Evolutionary conservation across 2,113 vertebrate genomes (phyloP).

Genomic region (Arenaria interpres): DNA sequence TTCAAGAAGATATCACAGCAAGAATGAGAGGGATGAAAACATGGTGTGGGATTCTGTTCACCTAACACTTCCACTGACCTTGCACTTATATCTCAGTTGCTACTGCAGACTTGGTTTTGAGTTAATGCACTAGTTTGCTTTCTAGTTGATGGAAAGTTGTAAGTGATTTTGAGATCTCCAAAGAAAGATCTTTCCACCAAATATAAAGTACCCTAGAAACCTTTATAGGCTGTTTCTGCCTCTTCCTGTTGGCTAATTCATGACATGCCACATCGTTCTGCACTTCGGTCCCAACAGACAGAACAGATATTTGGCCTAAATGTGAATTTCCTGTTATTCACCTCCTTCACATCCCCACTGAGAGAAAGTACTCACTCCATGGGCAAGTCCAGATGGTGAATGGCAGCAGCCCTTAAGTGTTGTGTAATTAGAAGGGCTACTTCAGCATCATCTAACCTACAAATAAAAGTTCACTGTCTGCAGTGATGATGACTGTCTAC

Average conservation of each 20-base stretch:
- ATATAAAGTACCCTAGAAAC: neutral
- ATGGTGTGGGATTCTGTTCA: neutral
- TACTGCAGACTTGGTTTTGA: neutral
- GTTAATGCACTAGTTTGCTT: neutral
- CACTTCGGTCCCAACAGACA: neutral
- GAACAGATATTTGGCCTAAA: neutral
- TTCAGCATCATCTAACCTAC: neutral
- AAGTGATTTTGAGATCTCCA: neutral
- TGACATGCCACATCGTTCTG: fast-evolving
- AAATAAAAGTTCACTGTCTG: neutral
- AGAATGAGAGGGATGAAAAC: neutral
- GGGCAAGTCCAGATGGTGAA: neutral
- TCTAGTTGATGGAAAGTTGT: neutral
- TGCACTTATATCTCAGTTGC: neutral
- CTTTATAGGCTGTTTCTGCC: neutral
- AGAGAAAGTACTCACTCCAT: neutral
- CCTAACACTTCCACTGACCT: neutral
- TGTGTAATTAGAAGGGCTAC: neutral
- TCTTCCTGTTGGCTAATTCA: neutral
- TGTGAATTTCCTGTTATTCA: neutral
- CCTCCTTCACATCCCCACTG: too few species aligned
- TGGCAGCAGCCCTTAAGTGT: neutral
- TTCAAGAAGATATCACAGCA: neutral
- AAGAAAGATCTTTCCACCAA: neutral
- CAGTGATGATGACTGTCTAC: neutral